Percentiles rank a stretch among this genome's conserved stretches.
Conservation (phyloP, 2,113 vertebrate species). For the Halcyon senegalensis region DNA sequence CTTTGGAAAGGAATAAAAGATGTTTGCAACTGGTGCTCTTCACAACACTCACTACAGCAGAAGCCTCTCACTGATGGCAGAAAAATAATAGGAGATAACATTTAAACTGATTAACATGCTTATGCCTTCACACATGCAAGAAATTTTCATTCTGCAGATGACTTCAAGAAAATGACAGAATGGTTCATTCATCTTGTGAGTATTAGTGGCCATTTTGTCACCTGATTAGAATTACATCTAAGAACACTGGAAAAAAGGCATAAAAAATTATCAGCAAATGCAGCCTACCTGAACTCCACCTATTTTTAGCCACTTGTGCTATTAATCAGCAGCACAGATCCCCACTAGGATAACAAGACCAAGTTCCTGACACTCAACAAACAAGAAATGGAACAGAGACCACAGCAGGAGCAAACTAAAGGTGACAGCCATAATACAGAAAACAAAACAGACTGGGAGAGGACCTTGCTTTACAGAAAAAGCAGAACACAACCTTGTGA, state of each 20-base stretch:
- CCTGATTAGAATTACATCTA: neutral
- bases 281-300: neutral
- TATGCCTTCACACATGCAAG: neutral
- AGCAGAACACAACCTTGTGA: neutral
- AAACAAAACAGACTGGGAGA: neutral
- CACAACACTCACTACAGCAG: neutral
- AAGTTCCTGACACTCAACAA: neutral
- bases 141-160: neutral
- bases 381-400: constrained; percentile 15
- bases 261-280: neutral
- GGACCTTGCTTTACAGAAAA: neutral
- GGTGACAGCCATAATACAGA: neutral
- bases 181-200: neutral
- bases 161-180: neutral
- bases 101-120: neutral
- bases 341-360: neutral
- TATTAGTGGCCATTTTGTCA: neutral
- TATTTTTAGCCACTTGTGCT: constrained; percentile 16
- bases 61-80: neutral
- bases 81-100: neutral
- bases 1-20: neutral
- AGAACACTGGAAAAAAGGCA: neutral
- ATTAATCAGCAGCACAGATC: neutral
- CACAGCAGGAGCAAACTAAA: neutral
- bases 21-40: neutral